phyloP scores from a whole-genome alignment of 2,113 vertebrate genomes.

The Gopherus flavomarginatus region DNA sequence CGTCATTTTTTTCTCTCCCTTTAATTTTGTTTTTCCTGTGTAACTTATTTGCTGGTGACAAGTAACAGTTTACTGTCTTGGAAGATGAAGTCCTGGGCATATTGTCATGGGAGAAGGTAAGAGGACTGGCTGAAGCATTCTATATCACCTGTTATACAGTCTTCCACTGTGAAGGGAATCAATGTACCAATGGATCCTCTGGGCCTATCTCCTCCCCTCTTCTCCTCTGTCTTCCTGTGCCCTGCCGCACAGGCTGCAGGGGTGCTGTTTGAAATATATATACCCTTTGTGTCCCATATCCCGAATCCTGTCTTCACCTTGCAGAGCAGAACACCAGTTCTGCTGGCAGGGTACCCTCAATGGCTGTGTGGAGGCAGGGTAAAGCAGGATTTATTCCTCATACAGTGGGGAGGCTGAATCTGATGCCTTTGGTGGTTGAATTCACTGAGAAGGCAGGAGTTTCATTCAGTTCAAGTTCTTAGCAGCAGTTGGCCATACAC shows the following conservation, averaged over 20 bases:
- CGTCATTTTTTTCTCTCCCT: neutral
- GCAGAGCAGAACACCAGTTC: neutral
- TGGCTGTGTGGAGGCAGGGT: neutral
- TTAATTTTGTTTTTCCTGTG: neutral
- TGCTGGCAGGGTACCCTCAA: neutral
- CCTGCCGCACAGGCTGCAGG: neutral
- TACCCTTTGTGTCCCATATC: neutral
- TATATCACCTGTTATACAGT: too few species aligned
- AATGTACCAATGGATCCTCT: too few species aligned
- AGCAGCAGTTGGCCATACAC: neutral
- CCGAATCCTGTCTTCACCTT: neutral
- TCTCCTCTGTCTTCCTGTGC: neutral
- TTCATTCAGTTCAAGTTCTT: neutral
- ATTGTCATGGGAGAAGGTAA: neutral
- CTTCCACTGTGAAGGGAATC: too few species aligned
- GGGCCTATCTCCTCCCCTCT: neutral
- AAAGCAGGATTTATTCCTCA: neutral
- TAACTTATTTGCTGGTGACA: neutral
- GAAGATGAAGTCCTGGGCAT: neutral
- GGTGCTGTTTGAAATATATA: neutral
- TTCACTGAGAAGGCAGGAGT: neutral
- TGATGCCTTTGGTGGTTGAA: fast-evolving
- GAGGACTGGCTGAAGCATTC: neutral
- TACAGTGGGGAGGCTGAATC: neutral
- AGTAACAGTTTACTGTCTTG: neutral